A percentile compares a stretch with the other conserved stretches of the same genome.
Conservation (phyloP, 2,888 invertebrate species). For the Trissoscelio sp. region DNA sequence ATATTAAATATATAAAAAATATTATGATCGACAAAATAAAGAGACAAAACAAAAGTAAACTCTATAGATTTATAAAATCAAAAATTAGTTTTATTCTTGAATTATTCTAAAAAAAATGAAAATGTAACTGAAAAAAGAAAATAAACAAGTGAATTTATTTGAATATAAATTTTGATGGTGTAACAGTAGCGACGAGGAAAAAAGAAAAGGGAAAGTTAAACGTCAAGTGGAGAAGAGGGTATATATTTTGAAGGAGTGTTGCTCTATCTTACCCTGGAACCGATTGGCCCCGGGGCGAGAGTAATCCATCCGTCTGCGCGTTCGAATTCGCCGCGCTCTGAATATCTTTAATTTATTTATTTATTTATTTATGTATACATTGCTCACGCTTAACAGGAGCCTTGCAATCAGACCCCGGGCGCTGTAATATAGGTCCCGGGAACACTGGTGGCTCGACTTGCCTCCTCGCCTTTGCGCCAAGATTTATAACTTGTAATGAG, state of each 20-base stretch:
- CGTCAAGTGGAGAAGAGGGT: constrained; percentile 56
- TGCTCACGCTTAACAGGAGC: constrained; percentile 70
- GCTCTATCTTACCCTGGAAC: constrained; percentile 45
- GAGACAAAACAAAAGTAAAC: too few species aligned
- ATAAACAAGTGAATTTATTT: constrained; percentile 33
- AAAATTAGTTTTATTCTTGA: too few species aligned
- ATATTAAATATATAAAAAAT: constrained; percentile 49
- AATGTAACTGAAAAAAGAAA: too few species aligned
- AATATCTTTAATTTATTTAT: constrained; percentile 68
- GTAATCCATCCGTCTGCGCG: constrained; percentile 56
- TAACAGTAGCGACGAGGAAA: constrained; percentile 53
- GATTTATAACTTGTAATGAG: constrained; percentile 83
- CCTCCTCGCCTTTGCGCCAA: constrained; percentile 70
- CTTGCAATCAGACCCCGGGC: constrained; percentile 73
- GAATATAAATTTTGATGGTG: constrained; percentile 43
- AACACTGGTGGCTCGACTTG: constrained; percentile 61
- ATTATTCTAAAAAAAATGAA: too few species aligned
- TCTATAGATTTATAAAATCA: too few species aligned
- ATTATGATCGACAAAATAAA: too few species aligned
- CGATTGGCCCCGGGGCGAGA: constrained; percentile 31
- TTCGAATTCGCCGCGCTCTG: constrained; percentile 47
- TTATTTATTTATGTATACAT: constrained; percentile 72
- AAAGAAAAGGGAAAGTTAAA: constrained; percentile 56
- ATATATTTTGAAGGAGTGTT: constrained; percentile 53
- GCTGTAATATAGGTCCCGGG: constrained; percentile 53